These are phyloP conservation scores for Tenthredo scrophulariae DNA, from an alignment of 2,888 invertebrate genomes.

Conservation along the genomic window DNA sequence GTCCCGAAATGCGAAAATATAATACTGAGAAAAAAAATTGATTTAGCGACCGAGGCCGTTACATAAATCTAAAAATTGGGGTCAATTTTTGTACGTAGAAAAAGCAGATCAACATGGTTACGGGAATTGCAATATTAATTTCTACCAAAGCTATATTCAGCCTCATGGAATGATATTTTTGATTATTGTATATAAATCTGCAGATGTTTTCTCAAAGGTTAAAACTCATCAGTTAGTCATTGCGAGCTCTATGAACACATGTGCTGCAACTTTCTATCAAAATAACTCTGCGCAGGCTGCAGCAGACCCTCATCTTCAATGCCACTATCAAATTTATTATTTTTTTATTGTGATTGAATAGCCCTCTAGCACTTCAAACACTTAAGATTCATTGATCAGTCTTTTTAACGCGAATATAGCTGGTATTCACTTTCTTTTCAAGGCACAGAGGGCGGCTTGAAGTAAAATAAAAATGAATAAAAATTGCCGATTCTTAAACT, in stretches of 20 bases:
- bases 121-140: background rate
- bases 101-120: background rate
- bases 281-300: slow-evolving; percentile 20
- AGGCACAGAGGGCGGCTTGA: background rate
- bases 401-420: background rate
- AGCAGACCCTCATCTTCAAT: slow-evolving; percentile 26
- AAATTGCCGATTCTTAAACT: background rate
- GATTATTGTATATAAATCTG: background rate
- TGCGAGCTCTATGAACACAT: background rate
- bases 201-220: slow-evolving; percentile 6
- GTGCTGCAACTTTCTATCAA: slow-evolving; percentile 17
- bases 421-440: background rate
- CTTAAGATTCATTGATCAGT: background rate
- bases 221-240: slow-evolving; percentile 8
- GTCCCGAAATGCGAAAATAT: background rate
- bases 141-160: background rate
- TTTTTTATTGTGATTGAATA: background rate
- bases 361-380: background rate
- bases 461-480: background rate
- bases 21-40: background rate
- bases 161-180: background rate
- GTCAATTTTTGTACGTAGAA: background rate
- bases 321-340: slow-evolving; percentile 22
- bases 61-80: background rate
- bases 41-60: background rate